Evolutionary conservation across 2,797 vertebrate genomes (phyloP).

Genomic region (Protonibea diacanthus): DNA sequence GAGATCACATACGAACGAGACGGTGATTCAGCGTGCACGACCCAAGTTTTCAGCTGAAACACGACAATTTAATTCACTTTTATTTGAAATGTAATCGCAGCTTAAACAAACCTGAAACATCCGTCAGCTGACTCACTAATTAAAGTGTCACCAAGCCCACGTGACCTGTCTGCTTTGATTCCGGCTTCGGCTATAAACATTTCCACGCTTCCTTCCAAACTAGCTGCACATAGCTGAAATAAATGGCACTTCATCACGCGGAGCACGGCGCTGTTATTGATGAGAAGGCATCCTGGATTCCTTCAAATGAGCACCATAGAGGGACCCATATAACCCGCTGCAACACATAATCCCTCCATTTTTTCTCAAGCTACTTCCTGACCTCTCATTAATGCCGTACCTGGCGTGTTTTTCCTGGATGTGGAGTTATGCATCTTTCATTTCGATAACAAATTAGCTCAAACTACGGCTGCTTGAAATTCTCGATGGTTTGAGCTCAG

Average conservation of each 20-base stretch:
- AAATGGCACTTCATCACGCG: slow-evolving; percentile 76
- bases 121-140: slow-evolving; percentile 23
- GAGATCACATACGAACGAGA: slow-evolving; percentile 35
- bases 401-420: slow-evolving; percentile 55
- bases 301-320: slow-evolving; percentile 58
- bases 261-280: slow-evolving; percentile 50
- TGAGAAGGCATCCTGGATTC: slow-evolving; percentile 71
- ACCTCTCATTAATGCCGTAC: slow-evolving; percentile 37
- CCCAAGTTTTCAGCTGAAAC: not conserved
- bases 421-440: not conserved
- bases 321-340: slow-evolving; percentile 69
- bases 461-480: slow-evolving; percentile 10
- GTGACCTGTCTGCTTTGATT: slow-evolving; percentile 54
- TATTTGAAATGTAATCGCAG: slow-evolving; percentile 30
- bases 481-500: slow-evolving; percentile 29
- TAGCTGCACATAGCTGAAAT: slow-evolving; percentile 55
- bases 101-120: slow-evolving; percentile 13
- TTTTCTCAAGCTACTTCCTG: slow-evolving; percentile 64
- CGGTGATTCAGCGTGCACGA: not conserved
- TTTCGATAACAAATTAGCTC: not conserved
- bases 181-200: slow-evolving; percentile 62
- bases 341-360: slow-evolving; percentile 66
- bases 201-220: slow-evolving; percentile 29
- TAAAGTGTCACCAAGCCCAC: slow-evolving; percentile 35
- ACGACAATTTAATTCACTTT: slow-evolving; percentile 27